Evolutionary conservation across 2,113 vertebrate species (phyloP).

Genomic region (Cathartes aura): DNA sequence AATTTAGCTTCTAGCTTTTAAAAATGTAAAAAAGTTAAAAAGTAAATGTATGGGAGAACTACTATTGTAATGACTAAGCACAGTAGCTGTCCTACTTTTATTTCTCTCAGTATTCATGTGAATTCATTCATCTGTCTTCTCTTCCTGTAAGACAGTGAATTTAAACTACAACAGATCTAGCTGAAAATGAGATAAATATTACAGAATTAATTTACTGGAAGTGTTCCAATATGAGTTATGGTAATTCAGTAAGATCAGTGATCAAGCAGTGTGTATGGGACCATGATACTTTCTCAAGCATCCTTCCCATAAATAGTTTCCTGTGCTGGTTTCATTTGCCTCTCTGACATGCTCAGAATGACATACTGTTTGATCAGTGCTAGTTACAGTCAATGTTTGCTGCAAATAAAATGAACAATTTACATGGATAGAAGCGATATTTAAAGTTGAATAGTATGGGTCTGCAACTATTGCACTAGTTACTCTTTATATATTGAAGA

Average conservation of each 20-base stretch:
- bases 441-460: not conserved
- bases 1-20: not conserved
- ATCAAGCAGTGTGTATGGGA: not conserved
- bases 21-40: not conserved
- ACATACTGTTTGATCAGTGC: not conserved
- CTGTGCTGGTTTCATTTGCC: not conserved
- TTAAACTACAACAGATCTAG: not conserved
- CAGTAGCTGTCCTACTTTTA: not conserved
- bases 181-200: not conserved
- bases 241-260: not conserved
- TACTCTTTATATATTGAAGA: not conserved
- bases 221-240: not conserved
- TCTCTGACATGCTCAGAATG: not conserved
- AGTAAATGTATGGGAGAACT: not conserved
- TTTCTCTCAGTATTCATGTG: not conserved
- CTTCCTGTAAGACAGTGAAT: not conserved
- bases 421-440: not conserved
- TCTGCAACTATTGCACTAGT: not conserved
- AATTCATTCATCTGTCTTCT: not conserved
- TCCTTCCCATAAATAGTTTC: not conserved
- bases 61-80: not conserved
- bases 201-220: not conserved
- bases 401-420: not conserved
- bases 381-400: not conserved
- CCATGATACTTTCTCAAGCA: not conserved